Evolutionary conservation across 2,888 invertebrate genomes (phyloP), one percentile per base, ranked within the genome.

Genomic region (Ectobius pallidus): DNA sequence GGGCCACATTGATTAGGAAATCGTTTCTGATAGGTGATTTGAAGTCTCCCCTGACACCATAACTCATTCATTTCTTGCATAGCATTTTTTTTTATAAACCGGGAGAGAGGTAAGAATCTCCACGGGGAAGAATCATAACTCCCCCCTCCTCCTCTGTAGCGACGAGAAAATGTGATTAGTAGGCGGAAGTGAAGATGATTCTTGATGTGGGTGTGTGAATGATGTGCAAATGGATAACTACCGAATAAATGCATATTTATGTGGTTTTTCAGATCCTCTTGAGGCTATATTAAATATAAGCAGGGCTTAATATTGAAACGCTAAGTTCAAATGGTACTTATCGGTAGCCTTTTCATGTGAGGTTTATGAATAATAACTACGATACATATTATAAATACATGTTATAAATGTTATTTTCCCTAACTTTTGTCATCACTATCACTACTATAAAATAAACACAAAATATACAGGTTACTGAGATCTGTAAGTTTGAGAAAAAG

Each of bases 151-250:
- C 65, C 65, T 65, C 62, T 39, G 9, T 25, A 25, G 18, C 18
- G 44, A 16, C 25, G 27, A 46, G 27, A 65, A 69, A 72, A 72
- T 72, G 3, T 58, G 72, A 72, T 72, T 72, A 72, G 72, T 69
- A 22, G 32, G 62, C 72, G 72, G 72, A 72, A 72, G 69, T 72
- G 44, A 69, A 72, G 72, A 62, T 58, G 58, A 67, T 58, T 58
- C 58, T 25, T 25, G 25, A 32, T 32, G 42, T n/a, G 25, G 25
- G 25, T 34, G 34, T 34, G 34, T 34, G 34, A 11, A 34, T 34
- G 11, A 34, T 11, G 11, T n/a, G 46, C 11, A 46, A 46, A 46
- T 7, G 46, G 39, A 39, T 39, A 39, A 39, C 18, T 49, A 3
- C 4, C 3, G 20, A 6, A 55, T 14, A 11, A 11, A 14, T 58